Base-by-base conservation (phyloP, 2,888 invertebrate species). In the Cremastobaeus sp. region DNA sequence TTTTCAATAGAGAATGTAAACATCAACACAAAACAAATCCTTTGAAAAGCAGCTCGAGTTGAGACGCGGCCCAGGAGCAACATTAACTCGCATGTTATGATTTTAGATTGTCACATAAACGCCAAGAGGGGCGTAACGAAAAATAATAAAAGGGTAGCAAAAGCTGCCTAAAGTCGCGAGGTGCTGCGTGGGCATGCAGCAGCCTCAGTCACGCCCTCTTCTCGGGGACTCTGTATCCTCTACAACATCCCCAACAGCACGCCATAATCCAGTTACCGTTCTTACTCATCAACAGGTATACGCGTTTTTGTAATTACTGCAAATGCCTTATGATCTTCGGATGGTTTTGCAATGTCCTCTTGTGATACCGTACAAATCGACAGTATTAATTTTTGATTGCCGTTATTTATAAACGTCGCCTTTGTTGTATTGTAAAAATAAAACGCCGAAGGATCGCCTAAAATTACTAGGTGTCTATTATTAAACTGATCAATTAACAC, bases 141-240 rank as follows among this genome's bases (percentile, higher is more conserved):
- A 72, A 76, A 73, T 65, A 78, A 77, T 78, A 80, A 84, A 84
- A 84, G 87, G 87, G 86, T 86, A 87, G 87, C 84, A 81, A 81
- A 83, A 81, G 87, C 87, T 88, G 82, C 87, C 87, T 84, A 82
- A 83, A 85, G 86, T 86, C 85, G 82, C 83, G 87, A 85, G 87
- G 86, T 84, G 87, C 87, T 88, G 87, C 87, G 85, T 87, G 87
- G 87, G 87, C 86, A 88, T 88, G 87, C 87, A 88, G 87, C 87
- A 88, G 86, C 87, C 87, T 86, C 87, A 88, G 87, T 86, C 87
- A 85, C 87, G 87, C 87, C 87, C 87, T 86, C 87, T 88, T 82
- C 86, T 87, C 83, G 87, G 87, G 87, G 87, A 87, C 86, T 88
- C 87, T 82, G 87, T 86, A 87, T 87, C 87, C 87, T 87, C 87